Conservation (phyloP, 2,888 invertebrate genomes). For the Macropis europaea region DNA sequence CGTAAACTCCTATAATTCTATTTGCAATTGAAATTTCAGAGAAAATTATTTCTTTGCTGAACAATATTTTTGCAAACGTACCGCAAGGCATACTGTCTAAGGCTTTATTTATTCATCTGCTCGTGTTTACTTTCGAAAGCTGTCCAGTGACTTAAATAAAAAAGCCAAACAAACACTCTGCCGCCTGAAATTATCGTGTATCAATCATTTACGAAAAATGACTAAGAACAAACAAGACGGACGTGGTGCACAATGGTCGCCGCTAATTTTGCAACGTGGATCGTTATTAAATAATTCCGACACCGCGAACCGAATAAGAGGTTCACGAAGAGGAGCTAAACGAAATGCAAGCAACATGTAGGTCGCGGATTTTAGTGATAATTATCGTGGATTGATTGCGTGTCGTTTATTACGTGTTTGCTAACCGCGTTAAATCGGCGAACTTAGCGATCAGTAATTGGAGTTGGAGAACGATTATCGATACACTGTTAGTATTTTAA, state of each 20-base stretch:
- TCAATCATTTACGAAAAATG: not conserved
- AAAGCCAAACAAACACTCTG: too few relatives aligned
- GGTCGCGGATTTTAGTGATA: slow-evolving; percentile 75
- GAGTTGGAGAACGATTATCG: slow-evolving; percentile 66
- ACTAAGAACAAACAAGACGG: too few relatives aligned
- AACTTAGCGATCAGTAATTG: slow-evolving; percentile 65
- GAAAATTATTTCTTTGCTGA: too few relatives aligned
- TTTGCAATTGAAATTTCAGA: too few relatives aligned
- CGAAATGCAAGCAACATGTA: slow-evolving; percentile 56
- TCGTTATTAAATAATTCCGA: slow-evolving; percentile 44
- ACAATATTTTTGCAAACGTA: too few relatives aligned
- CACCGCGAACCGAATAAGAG: slow-evolving; percentile 22
- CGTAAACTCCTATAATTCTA: too few relatives aligned
- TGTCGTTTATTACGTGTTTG: slow-evolving; percentile 57
- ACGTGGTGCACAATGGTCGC: not conserved
- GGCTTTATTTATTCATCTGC: too few relatives aligned
- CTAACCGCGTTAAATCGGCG: slow-evolving; percentile 66
- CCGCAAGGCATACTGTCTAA: too few relatives aligned
- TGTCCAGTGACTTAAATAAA: too few relatives aligned
- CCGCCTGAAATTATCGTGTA: not conserved
- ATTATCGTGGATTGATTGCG: slow-evolving; percentile 70
- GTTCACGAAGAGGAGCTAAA: slow-evolving; percentile 39
- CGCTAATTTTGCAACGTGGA: not conserved
- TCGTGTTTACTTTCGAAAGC: too few relatives aligned
- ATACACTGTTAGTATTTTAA: slow-evolving; percentile 33